A percentile compares a stretch with the other conserved stretches of the same genome.
phyloP scores from a whole-genome alignment of 2,888 invertebrate species.

The Atethmia centrago region DNA sequence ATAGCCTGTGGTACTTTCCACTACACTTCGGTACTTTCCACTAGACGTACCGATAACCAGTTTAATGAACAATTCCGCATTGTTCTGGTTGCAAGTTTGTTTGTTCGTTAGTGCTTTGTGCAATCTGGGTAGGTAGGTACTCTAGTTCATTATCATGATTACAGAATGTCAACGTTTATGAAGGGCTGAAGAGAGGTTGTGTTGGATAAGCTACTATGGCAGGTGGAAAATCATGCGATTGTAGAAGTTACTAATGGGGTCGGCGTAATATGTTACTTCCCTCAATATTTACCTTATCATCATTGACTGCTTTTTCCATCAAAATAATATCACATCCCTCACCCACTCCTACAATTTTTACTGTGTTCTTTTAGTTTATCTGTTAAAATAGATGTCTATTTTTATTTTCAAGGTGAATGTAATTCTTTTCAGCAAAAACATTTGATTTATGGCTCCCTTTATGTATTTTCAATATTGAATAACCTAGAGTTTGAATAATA shows the following conservation, averaged over 20 bases:
- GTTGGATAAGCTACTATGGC: background rate
- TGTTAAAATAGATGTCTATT: background rate
- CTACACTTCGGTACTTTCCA: slow-evolving; percentile 12
- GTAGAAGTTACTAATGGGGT: too few species aligned
- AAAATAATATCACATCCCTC: background rate
- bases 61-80: slow-evolving; percentile 57
- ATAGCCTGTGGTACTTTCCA: slow-evolving; percentile 21
- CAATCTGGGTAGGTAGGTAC: slow-evolving; percentile 41
- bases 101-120: slow-evolving; percentile 63
- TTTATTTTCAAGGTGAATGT: background rate
- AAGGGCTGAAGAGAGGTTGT: background rate
- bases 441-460: background rate
- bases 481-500: background rate
- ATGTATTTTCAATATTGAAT: background rate
- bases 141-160: slow-evolving; percentile 52
- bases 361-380: background rate
- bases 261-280: too few species aligned
- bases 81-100: slow-evolving; percentile 55
- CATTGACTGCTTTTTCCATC: background rate
- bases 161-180: slow-evolving; percentile 29
- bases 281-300: background rate
- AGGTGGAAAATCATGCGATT: background rate
- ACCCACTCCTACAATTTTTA: background rate
- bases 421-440: background rate
- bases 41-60: slow-evolving; percentile 47